phyloP scores from a whole-genome alignment of 2,888 invertebrate species.

The Anoplius nigerrimus region DNA sequence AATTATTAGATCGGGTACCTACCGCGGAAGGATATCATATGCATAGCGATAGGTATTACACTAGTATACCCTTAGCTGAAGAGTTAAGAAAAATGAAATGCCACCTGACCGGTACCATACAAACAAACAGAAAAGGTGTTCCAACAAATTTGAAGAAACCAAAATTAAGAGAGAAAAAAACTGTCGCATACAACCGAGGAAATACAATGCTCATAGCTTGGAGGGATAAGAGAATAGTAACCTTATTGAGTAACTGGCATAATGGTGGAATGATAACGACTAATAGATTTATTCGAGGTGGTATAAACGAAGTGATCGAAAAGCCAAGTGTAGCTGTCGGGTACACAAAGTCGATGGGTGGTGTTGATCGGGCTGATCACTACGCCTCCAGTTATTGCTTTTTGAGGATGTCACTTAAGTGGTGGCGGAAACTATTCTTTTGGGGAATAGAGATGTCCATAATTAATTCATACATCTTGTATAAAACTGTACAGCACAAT shows the following conservation, averaged over 20 bases:
- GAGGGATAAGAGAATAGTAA: constrained; percentile 39
- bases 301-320: constrained; percentile 15
- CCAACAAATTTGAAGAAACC: constrained; percentile 32
- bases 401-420: constrained; percentile 13
- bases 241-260: constrained; percentile 14
- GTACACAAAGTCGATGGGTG: constrained; percentile 22
- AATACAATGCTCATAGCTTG: constrained; percentile 19
- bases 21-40: constrained; percentile 43
- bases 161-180: constrained; percentile 23
- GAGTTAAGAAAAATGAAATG: constrained; percentile 43
- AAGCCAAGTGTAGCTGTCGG: constrained; percentile 11
- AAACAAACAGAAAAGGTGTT: constrained; percentile 47
- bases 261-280: constrained; percentile 2
- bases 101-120: constrained; percentile 44
- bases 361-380: constrained; percentile 36
- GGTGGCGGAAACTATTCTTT: constrained; percentile 45
- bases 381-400: constrained; percentile 37
- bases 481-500: constrained; percentile 27
- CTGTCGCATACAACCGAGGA: constrained; percentile 23
- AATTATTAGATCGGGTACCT: constrained; percentile 35
- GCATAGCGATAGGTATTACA: constrained; percentile 41
- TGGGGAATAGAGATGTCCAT: constrained; percentile 37
- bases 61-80: constrained; percentile 29
- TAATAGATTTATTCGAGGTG: constrained; percentile 13
- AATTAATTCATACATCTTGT: constrained; percentile 23